phyloP scores from a whole-genome alignment of 2,888 invertebrate species.

The Uropetala carovei region DNA sequence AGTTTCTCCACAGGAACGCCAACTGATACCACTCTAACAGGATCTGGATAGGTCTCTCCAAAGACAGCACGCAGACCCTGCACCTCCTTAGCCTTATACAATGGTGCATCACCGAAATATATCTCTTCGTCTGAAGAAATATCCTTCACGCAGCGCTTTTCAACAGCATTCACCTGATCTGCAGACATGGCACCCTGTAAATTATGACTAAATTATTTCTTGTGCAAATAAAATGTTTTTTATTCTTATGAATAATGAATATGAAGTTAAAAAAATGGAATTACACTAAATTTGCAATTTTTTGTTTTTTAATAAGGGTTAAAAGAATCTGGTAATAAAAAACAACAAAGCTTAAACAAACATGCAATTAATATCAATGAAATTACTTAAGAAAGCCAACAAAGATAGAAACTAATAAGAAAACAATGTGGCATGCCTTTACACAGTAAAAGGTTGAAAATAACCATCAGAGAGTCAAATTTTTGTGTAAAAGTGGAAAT shows the following conservation, averaged over 20 bases:
- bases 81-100: constrained; percentile 92
- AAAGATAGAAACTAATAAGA: too few species aligned
- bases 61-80: constrained; percentile 97
- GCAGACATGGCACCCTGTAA: constrained; percentile 87
- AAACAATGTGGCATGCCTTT: too few species aligned
- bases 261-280: neutral
- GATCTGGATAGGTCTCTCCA: constrained; percentile 99
- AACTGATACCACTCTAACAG: constrained; percentile 94
- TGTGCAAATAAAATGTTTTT: neutral
- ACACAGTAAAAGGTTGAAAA: too few species aligned
- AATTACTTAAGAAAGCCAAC: too few species aligned
- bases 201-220: neutral
- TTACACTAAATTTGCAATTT: neutral
- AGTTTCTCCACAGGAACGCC: constrained; percentile 94
- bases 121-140: constrained; percentile 87
- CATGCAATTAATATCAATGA: too few species aligned
- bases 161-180: constrained; percentile 91
- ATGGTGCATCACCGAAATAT: constrained; percentile 90
- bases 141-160: constrained; percentile 86
- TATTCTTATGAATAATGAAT: neutral
- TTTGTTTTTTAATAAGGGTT: neutral
- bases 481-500: too few species aligned
- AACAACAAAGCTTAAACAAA: too few species aligned
- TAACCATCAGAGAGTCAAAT: too few species aligned
- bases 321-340: too few species aligned